Evolutionary conservation across 2,888 invertebrate species (phyloP).

Genomic region (Eulithis prunata): DNA sequence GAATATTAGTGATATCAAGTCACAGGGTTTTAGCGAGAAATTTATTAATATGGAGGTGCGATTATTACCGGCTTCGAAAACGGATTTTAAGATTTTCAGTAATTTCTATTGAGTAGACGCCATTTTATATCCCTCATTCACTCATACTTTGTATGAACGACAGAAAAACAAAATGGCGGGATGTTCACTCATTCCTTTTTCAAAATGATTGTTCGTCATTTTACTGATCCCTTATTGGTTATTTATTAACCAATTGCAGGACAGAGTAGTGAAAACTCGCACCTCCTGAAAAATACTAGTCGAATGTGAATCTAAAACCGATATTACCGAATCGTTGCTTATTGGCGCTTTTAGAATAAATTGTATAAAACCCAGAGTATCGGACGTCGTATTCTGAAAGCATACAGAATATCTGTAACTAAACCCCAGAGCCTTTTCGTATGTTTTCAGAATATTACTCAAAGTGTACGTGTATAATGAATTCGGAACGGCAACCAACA

Average conservation of each 20-base stretch:
- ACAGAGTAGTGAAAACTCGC: constrained; percentile 24
- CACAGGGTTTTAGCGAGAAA: constrained; percentile 44
- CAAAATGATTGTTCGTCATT: not conserved
- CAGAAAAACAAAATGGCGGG: constrained; percentile 4
- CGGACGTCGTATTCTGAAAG: constrained; percentile 12
- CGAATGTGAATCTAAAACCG: constrained; percentile 74
- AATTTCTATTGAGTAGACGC: not conserved
- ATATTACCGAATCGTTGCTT: constrained; percentile 50
- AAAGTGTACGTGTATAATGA: not conserved
- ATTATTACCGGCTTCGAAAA: constrained; percentile 8
- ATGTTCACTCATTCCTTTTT: not conserved
- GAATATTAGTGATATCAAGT: constrained; percentile 38
- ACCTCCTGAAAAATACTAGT: constrained; percentile 68
- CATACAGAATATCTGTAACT: not conserved
- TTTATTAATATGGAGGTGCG: constrained; percentile 38
- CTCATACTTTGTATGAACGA: not conserved
- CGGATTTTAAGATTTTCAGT: not conserved
- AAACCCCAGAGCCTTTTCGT: not conserved
- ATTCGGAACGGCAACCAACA: constrained; percentile 54
- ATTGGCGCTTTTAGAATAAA: constrained; percentile 33
- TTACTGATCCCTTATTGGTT: not conserved
- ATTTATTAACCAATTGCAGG: not conserved
- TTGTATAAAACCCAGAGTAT: constrained; percentile 22
- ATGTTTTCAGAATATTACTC: constrained; percentile 1
- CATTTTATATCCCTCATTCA: constrained; percentile 10